Evolutionary conservation across 1,140 invertebrate species (phyloP), one percentile per base, ranked within the genome.

Genomic region (Cydia pomonella): DNA sequence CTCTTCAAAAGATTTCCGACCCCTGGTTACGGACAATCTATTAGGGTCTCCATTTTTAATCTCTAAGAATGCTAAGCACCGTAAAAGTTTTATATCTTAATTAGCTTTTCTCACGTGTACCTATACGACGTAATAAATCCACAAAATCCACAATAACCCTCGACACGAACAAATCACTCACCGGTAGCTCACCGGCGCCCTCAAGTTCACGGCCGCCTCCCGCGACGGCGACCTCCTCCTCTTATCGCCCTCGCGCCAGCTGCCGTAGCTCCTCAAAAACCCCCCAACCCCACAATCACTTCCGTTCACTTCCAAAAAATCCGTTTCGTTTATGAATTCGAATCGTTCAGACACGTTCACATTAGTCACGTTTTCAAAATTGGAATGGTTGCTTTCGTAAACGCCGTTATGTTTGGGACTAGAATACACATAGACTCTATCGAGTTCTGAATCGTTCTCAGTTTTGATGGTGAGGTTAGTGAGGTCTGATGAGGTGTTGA

Each of bases 121-220:
- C n/a, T n/a, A 5, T 16, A 12, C 41, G 44, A 47, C n/a, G 3
- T 50, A 1, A 50, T 18, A 50, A 50, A 50, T n/a, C 47, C n/a
- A 1, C n/a, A 16, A n/a, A 50, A 59, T 59, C 53, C 21, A 21
- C 21, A 29, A 63, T 23, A 64, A 38, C 38, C 13, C 59, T 53
- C 47, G 25, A 38, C 62, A 75, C 71, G 47, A 59, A 12, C 13
- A 21, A 44, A 25, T 13, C 75, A 85, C 91, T 90, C 75, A 93
- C 92, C 93, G 84, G 50, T 93, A 93, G 80, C 87, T 93, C 6
- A 93, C 41, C 33, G 92, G 92, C 33, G 89, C 86, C 76, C 92
- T 84, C 63, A 93, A 77, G 80, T 93, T 93, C 21, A 87, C 76
- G 9, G 92, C 90, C 3, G 81, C 75, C 18, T 79, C 79, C 50